Base-by-base conservation (phyloP, 1,140 invertebrate genomes). In the Drosophila kurseongensis region DNA sequence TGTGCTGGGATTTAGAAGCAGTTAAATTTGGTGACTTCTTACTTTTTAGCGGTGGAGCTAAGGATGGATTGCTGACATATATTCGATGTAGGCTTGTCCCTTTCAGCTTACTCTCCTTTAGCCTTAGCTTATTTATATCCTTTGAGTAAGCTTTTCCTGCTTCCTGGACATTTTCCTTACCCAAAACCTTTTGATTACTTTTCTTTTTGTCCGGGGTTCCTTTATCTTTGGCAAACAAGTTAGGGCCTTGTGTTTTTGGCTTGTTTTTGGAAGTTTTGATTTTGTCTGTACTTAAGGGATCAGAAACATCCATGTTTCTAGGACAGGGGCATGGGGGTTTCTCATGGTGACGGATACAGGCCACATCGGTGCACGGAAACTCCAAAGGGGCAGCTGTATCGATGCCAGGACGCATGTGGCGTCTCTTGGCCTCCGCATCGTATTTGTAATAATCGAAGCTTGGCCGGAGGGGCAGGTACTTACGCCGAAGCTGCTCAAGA, bases 371-470 rank as follows among this genome's bases (percentile, higher is more conserved):
- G 40, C 61, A 66, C 1, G 69, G 29, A 23, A 75, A 75, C 7
- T 65, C 36, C 14, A 75, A 4, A 5, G 73, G 73, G 4, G 73
- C 73, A 4, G 73, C 69, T 10, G 73, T 75, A 14, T 65, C 52
- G 6, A 75, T 75, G 1, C 73, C 73, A 3, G 59, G 51, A 41
- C 60, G 73, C 54, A 75, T 74, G 27, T 65, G 69, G 0, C 73
- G 60, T 1, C 50, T 47, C 35, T 58, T 75, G 14, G 12, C 47
- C 4, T 4, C 29, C 9, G 16, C n/a, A 45, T 74, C 47, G 35
- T 66, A 75, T 5, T 74, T 74, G 54, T 75, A 75, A 14, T 59
- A 66, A 9, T 52, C 32, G n/a, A 59, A 75, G 14, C 35, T 66
- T 3, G 48, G 69, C 41, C 41, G 42, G 12, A 29, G 14, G 0